Evolutionary conservation across 2,797 vertebrate species (phyloP), one percentile per base, ranked within the genome.

Genomic region (Karalla daura): DNA sequence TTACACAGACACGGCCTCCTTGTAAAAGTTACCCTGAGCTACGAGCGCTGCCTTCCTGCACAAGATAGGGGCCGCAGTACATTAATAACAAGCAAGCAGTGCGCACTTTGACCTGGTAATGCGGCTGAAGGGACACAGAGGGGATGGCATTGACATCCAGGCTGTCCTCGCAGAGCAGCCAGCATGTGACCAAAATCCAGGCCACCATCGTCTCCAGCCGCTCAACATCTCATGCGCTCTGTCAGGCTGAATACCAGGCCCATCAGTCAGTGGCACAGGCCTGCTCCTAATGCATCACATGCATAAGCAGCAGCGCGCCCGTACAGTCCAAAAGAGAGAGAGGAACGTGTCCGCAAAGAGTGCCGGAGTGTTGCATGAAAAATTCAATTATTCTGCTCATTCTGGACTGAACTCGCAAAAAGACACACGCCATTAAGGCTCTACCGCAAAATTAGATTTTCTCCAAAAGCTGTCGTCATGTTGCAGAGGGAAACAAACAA

Each of bases 111-210:
- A 63, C 45, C 37, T 59, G 23, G 36, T 20, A 68, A 12, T 21
- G 14, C 5, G 35, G 14, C 27, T 5, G 49, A 61, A 59, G 56
- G 56, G 7, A 60, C 52, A 21, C n/a, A 30, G 23, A 3, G 15
- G 27, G n/a, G 44, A 44, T 14, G 43, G 11, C 30, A 51, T 56
- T 23, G 28, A 45, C 63, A 74, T 62, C 33, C 23, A 65, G 44
- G 35, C 59, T 60, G 41, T 39, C 11, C 33, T 41, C 43, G 63
- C 55, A 59, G 40, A 51, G 49, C 28, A 32, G n/a, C 9, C 23
- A 43, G 52, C 68, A 80, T 74, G 79, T 75, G 64, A 78, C 54
- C 54, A 54, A 53, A 67, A 81, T 68, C 61, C 62, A 68, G 72
- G 56, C 45, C 73, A 52, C 39, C 63, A 20, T 28, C 60, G 62